Evolutionary conservation across 30 jellyfish, hydroid and myxozoan genomes (phyloP).

Genomic region (Aurelia sp.): DNA sequence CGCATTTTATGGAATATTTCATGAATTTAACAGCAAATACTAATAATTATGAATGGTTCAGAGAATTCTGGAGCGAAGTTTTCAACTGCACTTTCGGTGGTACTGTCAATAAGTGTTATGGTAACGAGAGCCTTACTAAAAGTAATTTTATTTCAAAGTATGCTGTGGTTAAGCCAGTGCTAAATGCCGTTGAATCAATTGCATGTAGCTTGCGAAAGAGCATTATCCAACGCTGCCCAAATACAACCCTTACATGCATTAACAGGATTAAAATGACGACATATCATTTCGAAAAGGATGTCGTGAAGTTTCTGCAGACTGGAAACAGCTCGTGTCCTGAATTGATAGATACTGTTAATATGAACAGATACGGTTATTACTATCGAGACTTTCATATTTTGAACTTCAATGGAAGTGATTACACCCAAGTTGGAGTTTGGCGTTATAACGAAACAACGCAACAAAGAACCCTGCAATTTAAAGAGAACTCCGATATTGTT

Average conservation of each 20-base stretch:
- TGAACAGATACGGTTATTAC: neutral
- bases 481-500: neutral
- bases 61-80: conserved; percentile 69
- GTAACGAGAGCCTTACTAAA: conserved; percentile 31
- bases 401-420: conserved; percentile 20
- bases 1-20: conserved; percentile 45
- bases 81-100: conserved; percentile 44
- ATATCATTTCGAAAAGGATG: too few relatives aligned
- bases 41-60: conserved; percentile 67
- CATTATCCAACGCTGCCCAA: conserved; percentile 29
- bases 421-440: conserved; percentile 13
- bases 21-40: conserved; percentile 23
- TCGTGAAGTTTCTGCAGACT: too few relatives aligned
- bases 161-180: conserved; percentile 41
- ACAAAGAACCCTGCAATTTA: neutral
- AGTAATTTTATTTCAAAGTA: conserved; percentile 6
- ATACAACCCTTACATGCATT: neutral
- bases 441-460: neutral
- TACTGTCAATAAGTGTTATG: conserved; percentile 33
- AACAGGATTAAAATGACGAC: neutral
- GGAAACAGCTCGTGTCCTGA: neutral
- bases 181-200: conserved; percentile 47
- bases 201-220: conserved; percentile 61
- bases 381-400: neutral
- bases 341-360: neutral